phyloP scores from a whole-genome alignment of 1,140 invertebrate genomes.

The Aplysia californica region DNA sequence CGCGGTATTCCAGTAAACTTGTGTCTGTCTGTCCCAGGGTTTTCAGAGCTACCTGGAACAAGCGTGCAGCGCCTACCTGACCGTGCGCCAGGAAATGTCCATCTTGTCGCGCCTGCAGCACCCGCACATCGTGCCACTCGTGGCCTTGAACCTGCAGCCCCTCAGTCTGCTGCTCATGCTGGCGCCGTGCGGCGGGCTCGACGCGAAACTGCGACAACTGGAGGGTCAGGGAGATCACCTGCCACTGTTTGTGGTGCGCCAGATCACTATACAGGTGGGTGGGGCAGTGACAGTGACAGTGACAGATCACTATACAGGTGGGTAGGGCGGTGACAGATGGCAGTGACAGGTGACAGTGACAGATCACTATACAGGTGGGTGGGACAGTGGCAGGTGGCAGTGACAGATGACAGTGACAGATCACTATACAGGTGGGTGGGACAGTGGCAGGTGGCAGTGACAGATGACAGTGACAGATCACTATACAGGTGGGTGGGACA shows the following conservation, averaged over 20 bases:
- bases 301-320: constrained; percentile 85
- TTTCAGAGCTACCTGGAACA: constrained; percentile 63
- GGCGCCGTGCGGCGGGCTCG: constrained; percentile 91
- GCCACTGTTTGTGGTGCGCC: constrained; percentile 83
- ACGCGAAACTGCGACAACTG: constrained; percentile 84
- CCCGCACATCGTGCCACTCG: constrained; percentile 89
- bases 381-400: not conserved
- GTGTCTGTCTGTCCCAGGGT: constrained; percentile 27
- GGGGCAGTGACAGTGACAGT: not conserved
- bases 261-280: constrained; percentile 83
- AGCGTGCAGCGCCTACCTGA: constrained; percentile 93
- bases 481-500: constrained; percentile 77
- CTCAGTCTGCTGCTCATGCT: constrained; percentile 91
- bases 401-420: constrained; percentile 70
- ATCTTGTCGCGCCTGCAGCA: constrained; percentile 89
- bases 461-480: constrained; percentile 78
- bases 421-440: constrained; percentile 82
- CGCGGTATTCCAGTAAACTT: no score
- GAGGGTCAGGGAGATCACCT: constrained; percentile 84
- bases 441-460: not conserved
- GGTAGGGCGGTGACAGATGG: not conserved
- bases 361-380: constrained; percentile 83
- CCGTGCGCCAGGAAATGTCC: constrained; percentile 94
- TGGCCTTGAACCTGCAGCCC: constrained; percentile 81
- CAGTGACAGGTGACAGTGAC: no score